Percentiles rank a stretch among this genome's conserved stretches.
These are phyloP conservation scores for Leptoteleia sp. DNA, from an alignment of 1,140 invertebrate species.

Conservation along the genomic window DNA sequence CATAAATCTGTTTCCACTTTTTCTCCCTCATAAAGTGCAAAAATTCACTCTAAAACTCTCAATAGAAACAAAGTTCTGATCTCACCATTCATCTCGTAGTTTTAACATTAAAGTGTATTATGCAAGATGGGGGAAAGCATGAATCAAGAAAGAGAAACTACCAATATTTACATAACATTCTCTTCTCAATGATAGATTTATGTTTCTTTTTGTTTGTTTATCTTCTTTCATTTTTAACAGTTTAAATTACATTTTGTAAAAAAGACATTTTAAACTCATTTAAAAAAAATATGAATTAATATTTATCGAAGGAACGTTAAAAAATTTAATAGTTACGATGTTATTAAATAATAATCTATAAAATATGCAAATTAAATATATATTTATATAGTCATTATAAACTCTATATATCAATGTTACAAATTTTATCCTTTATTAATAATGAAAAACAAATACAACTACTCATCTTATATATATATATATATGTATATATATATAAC, in stretches of 20 bases:
- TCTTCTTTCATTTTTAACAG: too few species aligned
- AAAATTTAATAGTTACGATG: slow-evolving; percentile 42
- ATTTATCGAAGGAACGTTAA: slow-evolving; percentile 61
- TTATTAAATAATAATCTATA: slow-evolving; percentile 72
- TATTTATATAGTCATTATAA: slow-evolving; percentile 65
- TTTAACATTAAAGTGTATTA: slow-evolving; percentile 52
- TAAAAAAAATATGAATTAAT: slow-evolving; percentile 42
- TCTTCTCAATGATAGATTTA: slow-evolving; percentile 59
- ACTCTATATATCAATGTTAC: slow-evolving; percentile 71
- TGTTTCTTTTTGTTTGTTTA: slow-evolving; percentile 23
- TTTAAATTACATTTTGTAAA: slow-evolving; percentile 24
- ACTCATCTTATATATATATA: slow-evolving; percentile 52
- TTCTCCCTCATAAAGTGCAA: slow-evolving; percentile 52
- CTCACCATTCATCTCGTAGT: slow-evolving; percentile 64
- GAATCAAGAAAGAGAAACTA: slow-evolving; percentile 68
- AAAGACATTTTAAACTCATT: slow-evolving; percentile 51
- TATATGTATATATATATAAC: slow-evolving; percentile 42
- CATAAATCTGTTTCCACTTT: slow-evolving; percentile 53
- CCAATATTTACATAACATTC: slow-evolving; percentile 75
- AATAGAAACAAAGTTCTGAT: slow-evolving; percentile 56
- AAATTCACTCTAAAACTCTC: slow-evolving; percentile 56
- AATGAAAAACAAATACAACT: slow-evolving; percentile 66
- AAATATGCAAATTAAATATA: slow-evolving; percentile 70
- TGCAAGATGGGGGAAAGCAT: slow-evolving; percentile 48
- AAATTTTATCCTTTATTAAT: slow-evolving; percentile 66